Evolutionary conservation across 2,888 invertebrate species (phyloP), one percentile per base, ranked within the genome.

Genomic region (Lepidocyrtinus sp.): DNA sequence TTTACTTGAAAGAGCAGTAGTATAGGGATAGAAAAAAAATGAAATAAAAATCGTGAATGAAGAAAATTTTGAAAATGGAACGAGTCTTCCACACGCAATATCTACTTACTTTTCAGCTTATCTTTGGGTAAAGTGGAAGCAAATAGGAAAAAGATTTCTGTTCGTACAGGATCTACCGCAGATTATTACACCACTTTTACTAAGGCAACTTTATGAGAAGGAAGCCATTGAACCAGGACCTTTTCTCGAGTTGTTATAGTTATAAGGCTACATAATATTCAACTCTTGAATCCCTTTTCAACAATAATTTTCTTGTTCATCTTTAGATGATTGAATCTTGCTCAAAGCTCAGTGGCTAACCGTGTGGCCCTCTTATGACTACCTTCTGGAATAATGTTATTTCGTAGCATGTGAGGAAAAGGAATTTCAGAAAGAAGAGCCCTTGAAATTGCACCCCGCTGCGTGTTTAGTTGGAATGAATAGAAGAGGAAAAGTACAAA

Each of bases 401-500:
- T 55, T 71, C 12, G 15, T 61, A 17, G 24, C 12, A 24, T 61
- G 27, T 21, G 25, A 64, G n/a, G 17, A 69, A 59, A 67, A 70
- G 71, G 71, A 79, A 80, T 80, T 71, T 61, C 70, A 75, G 79
- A 46, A 70, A 63, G 63, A 65, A 80, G 80, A 72, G 75, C 81
- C 81, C 81, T 81, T 81, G 61, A 81, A 75, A 80, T 72, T 65
- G 81, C 70, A 74, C 81, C 81, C 81, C 68, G 75, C 81, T 76
- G 81, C 46, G 81, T 71, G 59, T 80, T 81, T 67, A 75, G 55
- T 75, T 45, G 36, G 67, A 46, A 67, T 75, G 74, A 22, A 67
- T 67, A 67, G 21, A 19, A 45, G 21, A 63, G 15, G 26, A 25
- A 21, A 68, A 26, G n/a, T 9, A 50, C 21, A 55, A 70, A 15